A percentile compares a stretch with the other conserved stretches of the same genome.
phyloP scores from a whole-genome alignment of 2,797 vertebrate species.

The Acropternis orthonyx region DNA sequence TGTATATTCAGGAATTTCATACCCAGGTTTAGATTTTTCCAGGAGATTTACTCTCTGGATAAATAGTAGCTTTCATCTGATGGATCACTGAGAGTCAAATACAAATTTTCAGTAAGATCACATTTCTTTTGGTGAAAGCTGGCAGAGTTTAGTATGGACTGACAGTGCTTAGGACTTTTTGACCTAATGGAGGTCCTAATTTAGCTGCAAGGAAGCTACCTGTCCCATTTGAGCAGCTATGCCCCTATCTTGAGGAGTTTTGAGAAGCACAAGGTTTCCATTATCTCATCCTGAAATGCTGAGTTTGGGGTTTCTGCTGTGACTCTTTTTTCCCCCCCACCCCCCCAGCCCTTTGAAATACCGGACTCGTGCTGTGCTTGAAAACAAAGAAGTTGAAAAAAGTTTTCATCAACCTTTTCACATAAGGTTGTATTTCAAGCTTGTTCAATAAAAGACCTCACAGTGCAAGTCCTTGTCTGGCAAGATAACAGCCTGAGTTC shows the following conservation, averaged over 20 bases:
- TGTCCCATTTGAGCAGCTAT: background rate
- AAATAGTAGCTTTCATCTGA: background rate
- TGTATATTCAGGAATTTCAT: background rate
- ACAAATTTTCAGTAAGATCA: background rate
- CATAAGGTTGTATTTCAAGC: constrained; percentile 10
- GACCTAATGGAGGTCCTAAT: background rate
- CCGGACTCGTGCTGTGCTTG: background rate
- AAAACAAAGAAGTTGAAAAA: constrained; percentile 32
- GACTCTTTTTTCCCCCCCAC: background rate
- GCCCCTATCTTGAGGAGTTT: background rate
- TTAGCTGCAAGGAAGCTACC: background rate
- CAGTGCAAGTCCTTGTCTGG: constrained; percentile 21
- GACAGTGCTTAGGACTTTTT: background rate
- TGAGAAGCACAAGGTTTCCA: background rate
- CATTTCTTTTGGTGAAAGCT: background rate
- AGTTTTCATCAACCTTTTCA: constrained; percentile 23
- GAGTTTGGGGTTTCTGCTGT: background rate
- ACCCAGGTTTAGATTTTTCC: background rate
- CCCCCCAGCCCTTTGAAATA: background rate
- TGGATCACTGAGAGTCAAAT: background rate
- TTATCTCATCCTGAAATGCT: background rate
- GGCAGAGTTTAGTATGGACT: background rate
- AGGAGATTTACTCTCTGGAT: background rate
- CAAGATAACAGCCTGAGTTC: constrained; percentile 49
- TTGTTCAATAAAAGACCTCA: background rate